phyloP scores from a whole-genome alignment of 2,888 invertebrate species.

The Troides helena region DNA sequence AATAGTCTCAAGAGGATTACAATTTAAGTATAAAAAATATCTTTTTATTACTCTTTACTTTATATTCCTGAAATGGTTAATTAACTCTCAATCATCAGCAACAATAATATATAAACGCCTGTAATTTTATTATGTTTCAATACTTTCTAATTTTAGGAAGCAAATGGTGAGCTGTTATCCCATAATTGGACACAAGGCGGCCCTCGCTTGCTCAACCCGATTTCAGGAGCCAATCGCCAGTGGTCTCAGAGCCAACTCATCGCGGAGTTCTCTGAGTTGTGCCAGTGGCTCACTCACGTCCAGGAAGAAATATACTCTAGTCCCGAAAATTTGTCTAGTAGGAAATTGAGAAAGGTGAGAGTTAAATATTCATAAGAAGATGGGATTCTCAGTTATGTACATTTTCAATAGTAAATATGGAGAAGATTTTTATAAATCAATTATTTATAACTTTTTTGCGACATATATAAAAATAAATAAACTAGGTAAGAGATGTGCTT shows the following conservation, averaged over 20 bases:
- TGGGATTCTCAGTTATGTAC: too few relatives aligned
- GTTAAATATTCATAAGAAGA: background rate
- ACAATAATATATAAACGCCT: too few relatives aligned
- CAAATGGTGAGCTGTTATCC: slow-evolving; percentile 86
- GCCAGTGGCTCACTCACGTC: slow-evolving; percentile 89
- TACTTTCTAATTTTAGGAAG: slow-evolving; percentile 80
- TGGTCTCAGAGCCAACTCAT: slow-evolving; percentile 89
- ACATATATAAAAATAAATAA: too few relatives aligned
- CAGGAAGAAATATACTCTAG: slow-evolving; percentile 88
- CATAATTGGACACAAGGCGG: slow-evolving; percentile 75
- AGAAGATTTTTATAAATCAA: too few relatives aligned
- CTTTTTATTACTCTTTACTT: too few relatives aligned
- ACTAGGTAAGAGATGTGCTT: too few relatives aligned
- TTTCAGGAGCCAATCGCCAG: slow-evolving; percentile 71
- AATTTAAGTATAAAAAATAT: too few relatives aligned
- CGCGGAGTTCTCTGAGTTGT: slow-evolving; percentile 89
- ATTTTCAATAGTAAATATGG: too few relatives aligned
- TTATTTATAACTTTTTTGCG: too few relatives aligned
- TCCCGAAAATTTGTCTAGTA: slow-evolving; percentile 84
- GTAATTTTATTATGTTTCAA: background rate
- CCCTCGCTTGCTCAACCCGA: slow-evolving; percentile 61
- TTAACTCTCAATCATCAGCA: too few relatives aligned
- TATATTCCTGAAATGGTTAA: too few relatives aligned
- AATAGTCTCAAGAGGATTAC: too few relatives aligned
- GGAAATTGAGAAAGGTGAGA: slow-evolving; percentile 83